Evolutionary conservation across 1,140 invertebrate genomes (phyloP).

Genomic region (Meloidogyne exigua): DNA sequence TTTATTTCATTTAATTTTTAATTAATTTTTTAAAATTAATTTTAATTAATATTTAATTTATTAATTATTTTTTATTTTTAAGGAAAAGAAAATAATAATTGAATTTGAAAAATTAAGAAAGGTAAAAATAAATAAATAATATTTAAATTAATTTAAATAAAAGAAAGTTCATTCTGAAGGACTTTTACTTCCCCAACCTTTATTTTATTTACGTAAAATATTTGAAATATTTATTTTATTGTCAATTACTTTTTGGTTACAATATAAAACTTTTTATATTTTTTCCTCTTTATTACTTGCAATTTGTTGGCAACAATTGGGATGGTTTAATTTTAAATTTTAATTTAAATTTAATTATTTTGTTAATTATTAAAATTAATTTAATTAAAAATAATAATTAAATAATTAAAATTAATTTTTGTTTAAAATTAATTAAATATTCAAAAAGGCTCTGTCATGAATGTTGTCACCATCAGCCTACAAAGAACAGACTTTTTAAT

Average conservation of each 20-base stretch:
- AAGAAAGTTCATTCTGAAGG: conserved; percentile 50
- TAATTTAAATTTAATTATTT: not conserved
- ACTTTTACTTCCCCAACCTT: conserved; percentile 50
- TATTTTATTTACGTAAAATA: conserved; percentile 49
- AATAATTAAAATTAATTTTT: too few relatives aligned
- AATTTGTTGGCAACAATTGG: conserved; percentile 60
- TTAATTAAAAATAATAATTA: too few relatives aligned
- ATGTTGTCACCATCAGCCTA: conserved; percentile 62
- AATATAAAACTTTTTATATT: conserved; percentile 55
- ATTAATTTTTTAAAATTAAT: not conserved
- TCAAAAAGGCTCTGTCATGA: conserved; percentile 34
- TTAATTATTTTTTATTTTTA: too few relatives aligned
- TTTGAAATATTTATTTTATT: conserved; percentile 43
- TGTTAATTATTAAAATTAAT: too few relatives aligned
- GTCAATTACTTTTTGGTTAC: conserved; percentile 53
- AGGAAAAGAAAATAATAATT: conserved; percentile 61
- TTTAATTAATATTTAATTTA: not conserved
- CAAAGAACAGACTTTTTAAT: conserved; percentile 53
- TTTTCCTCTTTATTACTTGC: conserved; percentile 55
- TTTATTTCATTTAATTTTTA: too few relatives aligned
- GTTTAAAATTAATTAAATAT: not conserved
- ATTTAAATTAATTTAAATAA: conserved; percentile 13
- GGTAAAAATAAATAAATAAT: not conserved
- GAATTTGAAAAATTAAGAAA: conserved; percentile 58
- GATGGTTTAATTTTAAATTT: conserved; percentile 49